phyloP scores from a whole-genome alignment of 2,113 vertebrate species.

The Dicaeum eximium region DNA sequence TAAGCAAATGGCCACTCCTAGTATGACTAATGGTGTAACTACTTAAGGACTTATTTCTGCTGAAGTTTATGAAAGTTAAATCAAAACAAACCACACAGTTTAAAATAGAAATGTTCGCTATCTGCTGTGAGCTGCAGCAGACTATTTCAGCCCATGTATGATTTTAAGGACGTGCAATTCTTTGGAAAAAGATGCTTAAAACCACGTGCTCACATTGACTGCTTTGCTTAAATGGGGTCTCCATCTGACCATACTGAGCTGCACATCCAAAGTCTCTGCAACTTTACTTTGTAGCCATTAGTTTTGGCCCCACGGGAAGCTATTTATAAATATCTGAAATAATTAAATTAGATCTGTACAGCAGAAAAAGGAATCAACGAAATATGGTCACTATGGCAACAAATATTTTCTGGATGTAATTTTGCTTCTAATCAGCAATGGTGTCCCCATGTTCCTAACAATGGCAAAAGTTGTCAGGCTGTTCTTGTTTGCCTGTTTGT shows the following conservation, averaged over 20 bases:
- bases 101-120: not conserved
- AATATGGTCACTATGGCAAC: slow-evolving; percentile 68
- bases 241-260: not conserved
- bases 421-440: not conserved
- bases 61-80: not conserved
- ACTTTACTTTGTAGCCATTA: slow-evolving; percentile 36
- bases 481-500: not conserved
- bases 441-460: not conserved
- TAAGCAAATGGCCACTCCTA: not conserved
- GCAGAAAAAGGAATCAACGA: slow-evolving; percentile 2
- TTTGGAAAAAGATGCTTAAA: not conserved
- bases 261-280: not conserved
- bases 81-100: not conserved
- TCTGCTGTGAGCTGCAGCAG: not conserved
- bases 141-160: not conserved
- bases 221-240: not conserved
- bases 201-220: not conserved
- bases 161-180: not conserved
- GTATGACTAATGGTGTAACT: slow-evolving; percentile 6
- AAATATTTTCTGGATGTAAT: slow-evolving; percentile 56
- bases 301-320: slow-evolving; percentile 18
- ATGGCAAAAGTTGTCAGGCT: not conserved
- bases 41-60: not conserved
- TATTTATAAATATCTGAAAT: slow-evolving; percentile 71
- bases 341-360: slow-evolving; percentile 65